Percentiles rank a stretch among this genome's conserved stretches.
These are phyloP conservation scores for Eucera pruinosa DNA, from an alignment of 2,888 invertebrate genomes.

Conservation along the genomic window DNA sequence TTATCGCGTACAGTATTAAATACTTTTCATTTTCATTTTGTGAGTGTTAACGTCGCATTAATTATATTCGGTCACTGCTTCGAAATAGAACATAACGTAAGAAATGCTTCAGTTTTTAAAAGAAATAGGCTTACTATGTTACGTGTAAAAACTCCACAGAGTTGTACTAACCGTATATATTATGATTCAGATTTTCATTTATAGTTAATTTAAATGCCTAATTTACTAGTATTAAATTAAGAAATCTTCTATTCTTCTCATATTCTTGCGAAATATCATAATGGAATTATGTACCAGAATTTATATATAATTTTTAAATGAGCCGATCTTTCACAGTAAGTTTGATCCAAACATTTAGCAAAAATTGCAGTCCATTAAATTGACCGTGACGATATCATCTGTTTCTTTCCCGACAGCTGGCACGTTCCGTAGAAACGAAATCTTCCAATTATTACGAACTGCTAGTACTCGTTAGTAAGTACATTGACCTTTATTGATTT, in stretches of 20 bases:
- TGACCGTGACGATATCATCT: background rate
- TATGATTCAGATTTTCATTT: too few species aligned
- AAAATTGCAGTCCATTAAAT: background rate
- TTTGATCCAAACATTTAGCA: background rate
- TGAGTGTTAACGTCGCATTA: too few species aligned
- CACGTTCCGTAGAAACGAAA: background rate
- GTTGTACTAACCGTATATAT: too few species aligned
- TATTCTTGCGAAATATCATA: background rate
- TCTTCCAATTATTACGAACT: constrained; percentile 23
- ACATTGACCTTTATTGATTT: constrained; percentile 47
- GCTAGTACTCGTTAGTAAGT: background rate
- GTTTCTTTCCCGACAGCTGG: background rate
- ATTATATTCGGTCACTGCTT: too few species aligned
- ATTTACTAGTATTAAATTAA: too few species aligned
- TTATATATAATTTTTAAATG: background rate
- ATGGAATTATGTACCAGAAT: background rate
- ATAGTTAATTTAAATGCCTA: too few species aligned
- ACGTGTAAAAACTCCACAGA: too few species aligned
- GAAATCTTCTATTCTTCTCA: background rate
- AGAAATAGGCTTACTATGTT: too few species aligned
- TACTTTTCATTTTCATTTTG: too few species aligned
- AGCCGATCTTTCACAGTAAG: background rate
- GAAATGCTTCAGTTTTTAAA: too few species aligned
- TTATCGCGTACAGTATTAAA: background rate
- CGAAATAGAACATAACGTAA: too few species aligned